A percentile compares a stretch with the other conserved stretches of the same genome.
Evolutionary conservation across 1,140 invertebrate genomes (phyloP).

Genomic region (Heliothis subflexa): DNA sequence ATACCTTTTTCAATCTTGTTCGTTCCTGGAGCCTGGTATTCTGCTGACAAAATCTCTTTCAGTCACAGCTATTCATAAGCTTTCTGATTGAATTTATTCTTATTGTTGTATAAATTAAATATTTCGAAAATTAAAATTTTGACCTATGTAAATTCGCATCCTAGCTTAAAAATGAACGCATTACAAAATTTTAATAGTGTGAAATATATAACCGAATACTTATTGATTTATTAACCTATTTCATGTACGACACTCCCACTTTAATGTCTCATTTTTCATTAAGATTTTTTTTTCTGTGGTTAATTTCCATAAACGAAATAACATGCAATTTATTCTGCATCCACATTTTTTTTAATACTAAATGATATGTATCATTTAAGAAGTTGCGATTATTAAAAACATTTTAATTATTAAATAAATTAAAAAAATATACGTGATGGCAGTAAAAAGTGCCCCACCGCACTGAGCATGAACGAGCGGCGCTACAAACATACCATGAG

Average conservation of each 20-base stretch:
- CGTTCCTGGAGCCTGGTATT: not conserved
- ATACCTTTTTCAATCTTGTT: slow-evolving; percentile 10
- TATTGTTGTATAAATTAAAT: not conserved
- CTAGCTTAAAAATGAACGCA: no score
- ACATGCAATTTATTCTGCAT: no score
- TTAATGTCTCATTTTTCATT: no score
- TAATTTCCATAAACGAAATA: no score
- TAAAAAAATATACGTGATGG: not conserved
- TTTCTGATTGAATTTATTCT: not conserved
- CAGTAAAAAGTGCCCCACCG: slow-evolving; percentile 14
- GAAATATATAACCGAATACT: no score
- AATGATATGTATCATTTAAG: no score
- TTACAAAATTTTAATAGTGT: no score
- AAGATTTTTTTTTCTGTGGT: no score
- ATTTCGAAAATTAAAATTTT: not conserved
- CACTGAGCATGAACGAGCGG: not conserved
- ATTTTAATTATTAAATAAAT: not conserved
- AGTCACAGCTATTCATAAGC: slow-evolving; percentile 9
- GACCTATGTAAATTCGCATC: not conserved
- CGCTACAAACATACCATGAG: not conserved
- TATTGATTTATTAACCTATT: no score
- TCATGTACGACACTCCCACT: no score
- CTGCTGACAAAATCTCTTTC: not conserved
- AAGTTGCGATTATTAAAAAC: no score
- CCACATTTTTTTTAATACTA: no score